Evolutionary conservation across 1,140 invertebrate species (phyloP).

Genomic region (Drosophila simulans): DNA sequence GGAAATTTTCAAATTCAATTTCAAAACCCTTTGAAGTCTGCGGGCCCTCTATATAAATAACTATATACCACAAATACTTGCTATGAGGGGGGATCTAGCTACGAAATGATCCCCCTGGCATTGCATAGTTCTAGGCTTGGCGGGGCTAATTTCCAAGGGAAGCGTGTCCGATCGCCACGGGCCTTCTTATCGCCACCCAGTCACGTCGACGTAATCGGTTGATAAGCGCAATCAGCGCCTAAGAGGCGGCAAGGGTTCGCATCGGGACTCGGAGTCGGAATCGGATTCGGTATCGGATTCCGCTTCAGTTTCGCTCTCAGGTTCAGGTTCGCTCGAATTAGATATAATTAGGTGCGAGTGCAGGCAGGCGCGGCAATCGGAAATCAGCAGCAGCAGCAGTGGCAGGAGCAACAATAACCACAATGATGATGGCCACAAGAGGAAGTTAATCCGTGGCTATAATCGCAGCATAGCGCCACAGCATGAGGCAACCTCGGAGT

Average conservation of each 20-base stretch:
- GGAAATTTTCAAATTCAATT: no score
- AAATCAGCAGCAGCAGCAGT: slow-evolving; percentile 3
- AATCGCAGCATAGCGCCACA: slow-evolving; percentile 81
- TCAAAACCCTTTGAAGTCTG: no score
- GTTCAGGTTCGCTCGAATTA: slow-evolving; percentile 20
- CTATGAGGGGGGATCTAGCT: no score
- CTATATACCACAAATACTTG: no score
- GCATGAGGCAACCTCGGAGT: slow-evolving; percentile 64
- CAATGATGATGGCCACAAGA: slow-evolving; percentile 53
- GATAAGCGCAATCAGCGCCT: slow-evolving; percentile 57
- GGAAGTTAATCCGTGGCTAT: slow-evolving; percentile 78
- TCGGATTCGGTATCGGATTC: background rate
- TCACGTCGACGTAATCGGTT: slow-evolving; percentile 9
- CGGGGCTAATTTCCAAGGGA: background rate
- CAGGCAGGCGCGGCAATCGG: background rate
- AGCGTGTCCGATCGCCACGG: background rate
- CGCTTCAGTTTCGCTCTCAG: background rate
- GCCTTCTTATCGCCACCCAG: slow-evolving; percentile 32
- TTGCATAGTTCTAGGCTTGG: slow-evolving; percentile 61
- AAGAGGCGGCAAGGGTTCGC: slow-evolving; percentile 46
- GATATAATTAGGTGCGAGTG: slow-evolving; percentile 26
- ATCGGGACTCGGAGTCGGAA: background rate
- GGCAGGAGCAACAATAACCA: slow-evolving; percentile 33
- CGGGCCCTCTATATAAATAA: no score
- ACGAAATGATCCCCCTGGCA: background rate